A percentile compares a stretch with the other conserved stretches of the same genome.
phyloP scores from a whole-genome alignment of 2,888 invertebrate genomes.

The Macrophya alboannulata region DNA sequence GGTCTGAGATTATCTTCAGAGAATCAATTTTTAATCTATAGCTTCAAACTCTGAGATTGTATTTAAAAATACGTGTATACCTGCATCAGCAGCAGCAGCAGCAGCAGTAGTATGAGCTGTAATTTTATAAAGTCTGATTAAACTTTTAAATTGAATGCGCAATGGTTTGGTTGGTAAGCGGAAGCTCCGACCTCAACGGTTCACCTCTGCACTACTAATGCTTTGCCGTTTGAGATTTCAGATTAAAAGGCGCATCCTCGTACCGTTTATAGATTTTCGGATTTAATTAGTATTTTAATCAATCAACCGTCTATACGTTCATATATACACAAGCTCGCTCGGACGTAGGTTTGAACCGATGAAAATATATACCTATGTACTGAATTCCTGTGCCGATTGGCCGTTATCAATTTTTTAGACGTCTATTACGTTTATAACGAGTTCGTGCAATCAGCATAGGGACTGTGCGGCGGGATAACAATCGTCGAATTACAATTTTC shows the following conservation, averaged over 20 bases:
- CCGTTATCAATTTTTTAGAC: neutral
- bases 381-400: neutral
- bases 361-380: neutral
- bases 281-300: conserved; percentile 49
- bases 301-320: conserved; percentile 29
- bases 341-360: neutral
- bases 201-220: conserved; percentile 80
- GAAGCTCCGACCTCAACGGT: conserved; percentile 79
- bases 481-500: conserved; percentile 31
- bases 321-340: neutral
- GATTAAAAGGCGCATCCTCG: conserved; percentile 74
- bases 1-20: conserved; percentile 27
- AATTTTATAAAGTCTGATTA: conserved; percentile 79
- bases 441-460: conserved; percentile 9
- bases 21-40: conserved; percentile 45
- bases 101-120: conserved; percentile 63
- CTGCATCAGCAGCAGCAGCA: conserved; percentile 61
- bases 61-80: conserved; percentile 56
- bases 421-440: neutral
- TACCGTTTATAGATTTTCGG: conserved; percentile 66
- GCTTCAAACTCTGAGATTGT: conserved; percentile 27
- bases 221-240: conserved; percentile 72
- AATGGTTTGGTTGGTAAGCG: conserved; percentile 77
- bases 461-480: conserved; percentile 45
- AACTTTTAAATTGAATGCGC: conserved; percentile 79